phyloP scores from a whole-genome alignment of 2,797 vertebrate genomes.

The Calcarius lapponicus region DNA sequence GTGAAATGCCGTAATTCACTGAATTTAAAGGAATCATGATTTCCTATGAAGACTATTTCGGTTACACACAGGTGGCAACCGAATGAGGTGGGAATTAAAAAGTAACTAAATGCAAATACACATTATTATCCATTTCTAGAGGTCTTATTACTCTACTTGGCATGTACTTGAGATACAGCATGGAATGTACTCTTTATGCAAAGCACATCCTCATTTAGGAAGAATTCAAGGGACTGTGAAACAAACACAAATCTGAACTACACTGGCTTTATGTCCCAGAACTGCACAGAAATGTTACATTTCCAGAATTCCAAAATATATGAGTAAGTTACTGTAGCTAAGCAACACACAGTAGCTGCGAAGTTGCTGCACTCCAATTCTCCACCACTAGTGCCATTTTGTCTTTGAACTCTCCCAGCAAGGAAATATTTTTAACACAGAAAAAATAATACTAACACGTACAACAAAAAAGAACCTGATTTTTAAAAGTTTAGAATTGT shows the following conservation, averaged over 20 bases:
- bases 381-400: not conserved
- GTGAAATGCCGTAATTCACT: not conserved
- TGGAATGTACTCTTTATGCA: not conserved
- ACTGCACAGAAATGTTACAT: not conserved
- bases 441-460: not conserved
- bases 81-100: not conserved
- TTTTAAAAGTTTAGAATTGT: not conserved
- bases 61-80: accelerated
- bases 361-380: not conserved
- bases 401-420: not conserved
- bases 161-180: not conserved
- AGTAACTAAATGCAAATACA: not conserved
- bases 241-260: not conserved
- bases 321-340: not conserved
- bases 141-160: not conserved
- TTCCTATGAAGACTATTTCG: not conserved
- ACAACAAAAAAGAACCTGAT: not conserved
- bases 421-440: not conserved
- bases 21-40: not conserved
- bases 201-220: not conserved
- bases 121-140: not conserved
- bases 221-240: not conserved
- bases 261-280: not conserved
- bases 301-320: not conserved
- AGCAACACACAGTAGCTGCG: accelerated